Base-by-base conservation (phyloP, 2,113 vertebrate genomes). In the Scortum barcoo region DNA sequence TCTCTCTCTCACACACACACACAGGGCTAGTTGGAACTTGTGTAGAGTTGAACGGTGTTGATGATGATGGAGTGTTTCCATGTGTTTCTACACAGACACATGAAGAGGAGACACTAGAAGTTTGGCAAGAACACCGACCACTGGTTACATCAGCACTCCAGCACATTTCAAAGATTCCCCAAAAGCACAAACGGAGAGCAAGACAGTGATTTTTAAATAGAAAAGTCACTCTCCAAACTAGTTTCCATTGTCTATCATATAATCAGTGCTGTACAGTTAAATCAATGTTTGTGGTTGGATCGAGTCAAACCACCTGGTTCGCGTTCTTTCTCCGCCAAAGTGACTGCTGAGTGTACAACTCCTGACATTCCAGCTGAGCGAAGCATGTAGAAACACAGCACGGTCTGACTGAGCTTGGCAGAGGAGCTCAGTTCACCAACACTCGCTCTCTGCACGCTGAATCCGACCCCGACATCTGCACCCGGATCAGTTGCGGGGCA, bases 281-380 rank as follows among this genome's bases (percentile, higher is more conserved):
- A 67, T 3, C 5, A 17, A 46, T 14, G 19, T 42, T 56, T 4
- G 44, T 16, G 40, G 7, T 19, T 0, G 3, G 14, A 40, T 74
- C 79, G 11, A 61, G 36, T 78, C 78, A 5, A 86, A 53, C n/a
- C 72, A 48, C 60, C 68, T 57, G 48, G 46, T 60, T 63, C 14
- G 28, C 28, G 50, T 36, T 73, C 57, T 17, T 65, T 9, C 62
- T 10, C 57, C 3, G 42, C 66, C 56, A 5, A 3, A 48, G 57
- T 38, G 19, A 61, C 36, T 19, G 57, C 2, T 2, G 53, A 28
- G 48, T 1, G 30, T n/a, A n/a, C 6, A 38, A 44, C 33, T 72
- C 54, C 65, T 51, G 76, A 78, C 62, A 84, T 87, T 89, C 78
- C 81, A 81, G 84, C 62, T 38, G 77, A 48, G 42, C 4, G n/a